Conservation (phyloP, 37 sponge, comb jelly and placozoan species). For the Axinella damicornis region DNA sequence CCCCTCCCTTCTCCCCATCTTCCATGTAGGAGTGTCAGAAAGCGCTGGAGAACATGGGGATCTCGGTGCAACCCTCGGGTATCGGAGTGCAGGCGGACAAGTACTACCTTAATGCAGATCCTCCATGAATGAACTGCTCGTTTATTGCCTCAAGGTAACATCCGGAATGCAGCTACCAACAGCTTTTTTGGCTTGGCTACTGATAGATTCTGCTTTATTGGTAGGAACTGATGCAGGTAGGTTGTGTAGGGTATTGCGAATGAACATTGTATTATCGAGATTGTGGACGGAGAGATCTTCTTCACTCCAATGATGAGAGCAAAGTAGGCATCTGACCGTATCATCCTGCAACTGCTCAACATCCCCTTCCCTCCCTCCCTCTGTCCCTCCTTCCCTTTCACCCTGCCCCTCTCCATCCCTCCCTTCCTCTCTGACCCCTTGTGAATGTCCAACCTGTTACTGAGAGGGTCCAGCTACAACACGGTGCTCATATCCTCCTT, state of each 20-base stretch:
- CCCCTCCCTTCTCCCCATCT: neutral
- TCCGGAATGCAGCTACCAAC: no score
- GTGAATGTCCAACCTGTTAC: conserved; percentile 86
- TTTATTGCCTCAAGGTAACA: conserved; percentile 93
- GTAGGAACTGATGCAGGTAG: conserved; percentile 76
- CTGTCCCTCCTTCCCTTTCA: neutral
- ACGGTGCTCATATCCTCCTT: conserved; percentile 87
- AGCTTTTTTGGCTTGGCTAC: neutral
- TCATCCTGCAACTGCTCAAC: no score
- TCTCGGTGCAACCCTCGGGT: conserved; percentile 94
- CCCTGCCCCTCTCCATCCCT: neutral
- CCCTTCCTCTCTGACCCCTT: conserved; percentile 43
- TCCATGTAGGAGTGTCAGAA: conserved; percentile 81
- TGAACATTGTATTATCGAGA: conserved; percentile 92
- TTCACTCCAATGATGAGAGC: conserved; percentile 76
- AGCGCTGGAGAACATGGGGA: conserved; percentile 97
- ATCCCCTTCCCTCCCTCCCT: no score
- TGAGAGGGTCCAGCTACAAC: conserved; percentile 73
- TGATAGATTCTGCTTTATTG: neutral
- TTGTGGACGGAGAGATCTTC: conserved; percentile 75
- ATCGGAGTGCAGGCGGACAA: conserved; percentile 90
- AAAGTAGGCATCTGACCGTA: conserved; percentile 24
- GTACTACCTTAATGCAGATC: conserved; percentile 98
- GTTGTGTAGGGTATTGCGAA: conserved; percentile 88
- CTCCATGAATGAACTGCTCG: conserved; percentile 94